These are phyloP conservation scores for Basileuterus tristriatus DNA, from an alignment of 2,797 vertebrate genomes.

Conservation along the genomic window DNA sequence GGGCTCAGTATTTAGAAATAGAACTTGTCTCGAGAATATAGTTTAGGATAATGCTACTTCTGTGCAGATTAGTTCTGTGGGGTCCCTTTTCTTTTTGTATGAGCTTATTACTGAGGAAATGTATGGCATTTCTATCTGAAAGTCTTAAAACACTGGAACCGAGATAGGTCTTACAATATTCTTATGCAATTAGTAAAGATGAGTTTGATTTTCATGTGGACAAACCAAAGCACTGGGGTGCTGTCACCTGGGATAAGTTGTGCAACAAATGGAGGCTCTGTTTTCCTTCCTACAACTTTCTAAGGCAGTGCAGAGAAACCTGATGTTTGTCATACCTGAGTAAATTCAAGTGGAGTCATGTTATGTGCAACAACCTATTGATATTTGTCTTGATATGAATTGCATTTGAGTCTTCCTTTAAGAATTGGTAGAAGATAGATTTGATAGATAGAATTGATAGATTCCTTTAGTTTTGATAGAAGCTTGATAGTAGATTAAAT, in stretches of 20 bases:
- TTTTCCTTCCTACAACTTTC: background rate
- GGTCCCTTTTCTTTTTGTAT: background rate
- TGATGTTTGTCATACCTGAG: background rate
- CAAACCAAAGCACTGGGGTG: background rate
- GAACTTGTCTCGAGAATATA: background rate
- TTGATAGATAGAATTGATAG: background rate
- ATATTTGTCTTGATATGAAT: background rate
- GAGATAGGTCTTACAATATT: background rate
- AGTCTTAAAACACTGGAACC: background rate
- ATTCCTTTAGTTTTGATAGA: background rate
- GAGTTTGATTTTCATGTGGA: background rate
- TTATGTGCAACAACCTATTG: background rate
- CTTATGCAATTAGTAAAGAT: background rate
- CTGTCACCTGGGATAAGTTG: background rate
- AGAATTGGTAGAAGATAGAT: background rate
- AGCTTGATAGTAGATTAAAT: background rate
- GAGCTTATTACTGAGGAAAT: background rate
- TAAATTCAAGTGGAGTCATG: background rate
- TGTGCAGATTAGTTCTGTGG: background rate
- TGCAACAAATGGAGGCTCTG: background rate
- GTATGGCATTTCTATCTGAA: background rate
- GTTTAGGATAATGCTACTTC: background rate
- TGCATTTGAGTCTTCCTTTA: background rate
- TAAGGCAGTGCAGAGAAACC: background rate
- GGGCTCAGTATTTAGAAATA: background rate